Evolutionary conservation across 2,888 invertebrate genomes (phyloP), one percentile per base, ranked within the genome.

Genomic region (Eumerus sabulonum): DNA sequence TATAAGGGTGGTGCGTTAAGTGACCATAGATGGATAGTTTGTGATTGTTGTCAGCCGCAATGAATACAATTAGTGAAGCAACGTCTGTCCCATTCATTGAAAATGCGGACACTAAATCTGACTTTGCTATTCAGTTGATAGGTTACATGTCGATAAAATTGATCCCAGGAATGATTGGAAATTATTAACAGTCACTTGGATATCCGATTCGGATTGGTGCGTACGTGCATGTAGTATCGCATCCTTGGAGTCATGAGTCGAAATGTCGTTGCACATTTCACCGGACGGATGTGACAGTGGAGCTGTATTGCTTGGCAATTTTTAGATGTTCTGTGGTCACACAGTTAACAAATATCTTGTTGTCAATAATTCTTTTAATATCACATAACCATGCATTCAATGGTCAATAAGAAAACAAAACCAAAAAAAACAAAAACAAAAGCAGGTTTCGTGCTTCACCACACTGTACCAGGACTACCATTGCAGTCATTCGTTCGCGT

Each of bases 311-410:
- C 7, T 27, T 27, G 27, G 54, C 56, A 62, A 71, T 71, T 71
- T 71, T 71, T 71, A 71, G 18, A 40, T 56, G 44, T 47, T 50
- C 62, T 60, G 53, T 54, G 45, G 38, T 16, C 45, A 27, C 27
- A 18, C 45, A n/a, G 5, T 38, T 11, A 16, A 9, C 1, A 9
- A 19, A 11, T 60, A 62, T 70, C 50, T 51, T 60, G 17, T 62
- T 76, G 71, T 71, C 76, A 76, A 76, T 71, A 73, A 73, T 66
- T 66, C 66, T 51, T 56, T 45, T 45, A 56, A 50, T 67, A 71
- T 66, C 72, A 35, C 76, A 72, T 72, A 60, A 57, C 76, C 60
- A 56, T 56, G 50, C 47, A 51, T 47, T 19, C 54, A 54, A 38
- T 56, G 45, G 12, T 44, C 66, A 66, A 71, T 60, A 71, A 54